These are phyloP conservation scores for Dicranocentrus wangi DNA, from an alignment of 2,888 invertebrate genomes.

Conservation along the genomic window DNA sequence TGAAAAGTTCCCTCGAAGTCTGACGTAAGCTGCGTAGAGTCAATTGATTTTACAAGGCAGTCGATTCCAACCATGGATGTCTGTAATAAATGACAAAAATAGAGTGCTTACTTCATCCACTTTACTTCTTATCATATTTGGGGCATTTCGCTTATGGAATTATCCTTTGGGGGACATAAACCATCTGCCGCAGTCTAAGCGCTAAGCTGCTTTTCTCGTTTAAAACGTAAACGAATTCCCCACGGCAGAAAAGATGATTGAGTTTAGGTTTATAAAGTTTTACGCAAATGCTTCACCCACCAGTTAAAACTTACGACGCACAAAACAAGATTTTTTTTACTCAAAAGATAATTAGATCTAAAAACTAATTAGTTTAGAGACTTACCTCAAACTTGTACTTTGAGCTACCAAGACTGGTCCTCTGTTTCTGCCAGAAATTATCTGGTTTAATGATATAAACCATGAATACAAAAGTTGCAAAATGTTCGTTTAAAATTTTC, in stretches of 20 bases:
- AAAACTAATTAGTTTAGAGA: too few species aligned
- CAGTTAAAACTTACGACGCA: too few species aligned
- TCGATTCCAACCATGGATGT: constrained; percentile 97
- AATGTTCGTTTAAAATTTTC: constrained; percentile 97
- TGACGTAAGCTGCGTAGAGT: constrained; percentile 91
- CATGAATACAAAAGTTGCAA: constrained; percentile 88
- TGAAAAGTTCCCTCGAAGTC: constrained; percentile 95
- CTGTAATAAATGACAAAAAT: constrained; percentile 78
- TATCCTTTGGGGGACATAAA: too few species aligned
- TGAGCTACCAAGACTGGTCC: constrained; percentile 95
- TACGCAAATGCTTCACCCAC: too few species aligned
- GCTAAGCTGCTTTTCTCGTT: too few species aligned
- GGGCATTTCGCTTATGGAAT: too few species aligned
- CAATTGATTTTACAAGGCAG: constrained; percentile 92
- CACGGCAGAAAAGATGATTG: too few species aligned
- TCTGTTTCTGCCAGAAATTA: constrained; percentile 99
- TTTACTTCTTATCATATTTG: not conserved
- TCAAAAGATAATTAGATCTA: too few species aligned
- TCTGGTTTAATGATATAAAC: constrained; percentile 99
- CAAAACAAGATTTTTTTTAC: too few species aligned
- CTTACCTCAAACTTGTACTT: constrained; percentile 98
- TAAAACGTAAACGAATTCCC: too few species aligned
- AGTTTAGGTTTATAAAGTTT: too few species aligned
- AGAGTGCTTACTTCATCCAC: constrained; percentile 55
- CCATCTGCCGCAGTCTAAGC: too few species aligned